Conservation (phyloP, 2,888 invertebrate genomes). For the Druceiella hillmani region DNA sequence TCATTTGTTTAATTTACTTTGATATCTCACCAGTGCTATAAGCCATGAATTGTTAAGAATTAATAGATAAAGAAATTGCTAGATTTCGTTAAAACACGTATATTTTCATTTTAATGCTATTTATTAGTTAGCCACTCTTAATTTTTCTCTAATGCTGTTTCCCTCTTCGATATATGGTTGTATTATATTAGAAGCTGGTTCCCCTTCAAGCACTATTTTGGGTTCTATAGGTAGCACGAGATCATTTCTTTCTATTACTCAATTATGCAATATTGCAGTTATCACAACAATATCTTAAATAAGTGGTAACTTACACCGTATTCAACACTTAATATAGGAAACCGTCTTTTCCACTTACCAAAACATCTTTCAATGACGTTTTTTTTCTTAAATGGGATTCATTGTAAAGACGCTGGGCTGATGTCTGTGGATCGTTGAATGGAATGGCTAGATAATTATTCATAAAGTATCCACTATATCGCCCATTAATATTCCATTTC, state of each 20-base stretch:
- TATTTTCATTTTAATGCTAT: too few species aligned
- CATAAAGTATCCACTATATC: constrained; percentile 15
- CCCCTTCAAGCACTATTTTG: background rate
- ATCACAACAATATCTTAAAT: constrained; percentile 15
- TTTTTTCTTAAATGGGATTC: constrained; percentile 13
- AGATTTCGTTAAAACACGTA: too few species aligned
- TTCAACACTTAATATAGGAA: constrained; percentile 18
- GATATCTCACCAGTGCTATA: too few species aligned
- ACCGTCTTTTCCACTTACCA: constrained; percentile 14
- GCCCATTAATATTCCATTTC: too few species aligned
- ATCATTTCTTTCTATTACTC: constrained; percentile 9
- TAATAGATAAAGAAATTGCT: too few species aligned
- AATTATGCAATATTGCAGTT: constrained; percentile 16
- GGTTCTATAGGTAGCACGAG: constrained; percentile 6
- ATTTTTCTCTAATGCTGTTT: too few species aligned
- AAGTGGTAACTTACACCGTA: constrained; percentile 12
- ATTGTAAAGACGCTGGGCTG: constrained; percentile 15
- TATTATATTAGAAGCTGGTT: too few species aligned
- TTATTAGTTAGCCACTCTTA: too few species aligned
- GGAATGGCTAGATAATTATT: constrained; percentile 14
- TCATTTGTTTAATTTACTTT: too few species aligned
- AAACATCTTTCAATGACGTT: constrained; percentile 15
- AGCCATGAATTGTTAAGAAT: too few species aligned
- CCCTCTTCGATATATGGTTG: too few species aligned
- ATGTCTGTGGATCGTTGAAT: constrained; percentile 12